These are phyloP conservation scores for Ptychobarbus kaznakovi DNA, from an alignment of 2,797 vertebrate genomes.

Conservation along the genomic window DNA sequence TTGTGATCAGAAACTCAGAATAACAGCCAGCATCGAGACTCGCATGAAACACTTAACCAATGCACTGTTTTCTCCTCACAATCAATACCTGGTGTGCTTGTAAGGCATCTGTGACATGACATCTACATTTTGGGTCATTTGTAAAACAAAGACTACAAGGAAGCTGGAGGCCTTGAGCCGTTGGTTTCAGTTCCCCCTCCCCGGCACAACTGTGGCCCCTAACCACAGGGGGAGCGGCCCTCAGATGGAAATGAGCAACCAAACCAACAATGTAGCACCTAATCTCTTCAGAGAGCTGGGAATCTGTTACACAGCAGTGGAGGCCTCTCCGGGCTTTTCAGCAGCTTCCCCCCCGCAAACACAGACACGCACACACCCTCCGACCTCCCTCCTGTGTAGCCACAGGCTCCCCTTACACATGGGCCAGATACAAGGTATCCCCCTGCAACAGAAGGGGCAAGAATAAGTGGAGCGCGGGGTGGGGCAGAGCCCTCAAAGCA, in stretches of 20 bases:
- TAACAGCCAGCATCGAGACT: background rate
- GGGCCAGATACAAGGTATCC: slow-evolving; percentile 76
- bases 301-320: slow-evolving; percentile 87
- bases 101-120: slow-evolving; percentile 84
- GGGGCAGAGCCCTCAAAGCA: slow-evolving; percentile 82
- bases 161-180: slow-evolving; percentile 77
- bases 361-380: slow-evolving; percentile 59
- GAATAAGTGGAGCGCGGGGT: slow-evolving; percentile 76
- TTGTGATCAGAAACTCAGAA: background rate
- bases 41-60: slow-evolving; percentile 48
- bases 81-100: slow-evolving; percentile 80
- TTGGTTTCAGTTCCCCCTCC: slow-evolving; percentile 67
- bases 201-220: slow-evolving; percentile 51
- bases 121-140: slow-evolving; percentile 86
- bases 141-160: slow-evolving; percentile 85
- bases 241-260: slow-evolving; percentile 89
- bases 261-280: slow-evolving; percentile 82
- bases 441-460: slow-evolving; percentile 75
- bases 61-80: slow-evolving; percentile 65
- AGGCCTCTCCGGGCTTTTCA: slow-evolving; percentile 81
- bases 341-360: slow-evolving; percentile 62
- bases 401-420: slow-evolving; percentile 77
- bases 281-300: slow-evolving; percentile 86
- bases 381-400: slow-evolving; percentile 71
- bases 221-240: slow-evolving; percentile 74